Conservation (phyloP, 2,113 vertebrate species). For the Clarias gariepinus region DNA sequence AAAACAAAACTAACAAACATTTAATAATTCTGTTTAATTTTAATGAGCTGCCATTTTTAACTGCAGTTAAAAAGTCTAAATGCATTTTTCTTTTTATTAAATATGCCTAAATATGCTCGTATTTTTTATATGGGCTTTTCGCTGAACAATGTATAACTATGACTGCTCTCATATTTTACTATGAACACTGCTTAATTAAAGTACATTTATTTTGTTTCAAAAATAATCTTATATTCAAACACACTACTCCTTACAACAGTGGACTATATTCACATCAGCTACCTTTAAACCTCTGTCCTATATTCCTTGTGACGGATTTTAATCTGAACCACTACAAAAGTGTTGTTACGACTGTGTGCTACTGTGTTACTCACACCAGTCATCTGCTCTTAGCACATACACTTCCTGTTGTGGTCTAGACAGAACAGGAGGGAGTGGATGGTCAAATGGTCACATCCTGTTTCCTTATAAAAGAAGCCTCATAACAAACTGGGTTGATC, state of each 20-base stretch:
- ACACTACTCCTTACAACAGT: background rate
- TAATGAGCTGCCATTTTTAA: background rate
- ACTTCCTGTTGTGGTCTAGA: constrained; percentile 48
- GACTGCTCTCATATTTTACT: too few relatives aligned
- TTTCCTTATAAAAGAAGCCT: constrained; percentile 9
- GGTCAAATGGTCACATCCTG: constrained; percentile 50
- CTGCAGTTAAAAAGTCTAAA: background rate
- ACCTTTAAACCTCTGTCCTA: background rate
- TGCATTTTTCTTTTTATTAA: background rate
- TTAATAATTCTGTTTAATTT: constrained; percentile 21
- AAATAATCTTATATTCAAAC: background rate
- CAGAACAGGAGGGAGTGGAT: constrained; percentile 35
- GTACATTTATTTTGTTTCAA: background rate
- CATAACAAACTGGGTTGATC: constrained; percentile 2
- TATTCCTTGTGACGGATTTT: background rate
- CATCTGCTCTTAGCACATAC: constrained; percentile 37
- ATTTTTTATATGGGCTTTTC: background rate
- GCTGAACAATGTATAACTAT: background rate
- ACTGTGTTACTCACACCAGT: background rate
- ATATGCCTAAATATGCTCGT: background rate
- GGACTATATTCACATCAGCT: background rate
- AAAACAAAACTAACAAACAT: constrained; percentile 9
- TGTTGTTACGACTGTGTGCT: constrained; percentile 7
- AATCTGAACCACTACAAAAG: background rate
- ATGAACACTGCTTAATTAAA: background rate